These are phyloP conservation scores for Struthidea cinerea DNA, from an alignment of 2,113 vertebrate genomes.

Conservation along the genomic window DNA sequence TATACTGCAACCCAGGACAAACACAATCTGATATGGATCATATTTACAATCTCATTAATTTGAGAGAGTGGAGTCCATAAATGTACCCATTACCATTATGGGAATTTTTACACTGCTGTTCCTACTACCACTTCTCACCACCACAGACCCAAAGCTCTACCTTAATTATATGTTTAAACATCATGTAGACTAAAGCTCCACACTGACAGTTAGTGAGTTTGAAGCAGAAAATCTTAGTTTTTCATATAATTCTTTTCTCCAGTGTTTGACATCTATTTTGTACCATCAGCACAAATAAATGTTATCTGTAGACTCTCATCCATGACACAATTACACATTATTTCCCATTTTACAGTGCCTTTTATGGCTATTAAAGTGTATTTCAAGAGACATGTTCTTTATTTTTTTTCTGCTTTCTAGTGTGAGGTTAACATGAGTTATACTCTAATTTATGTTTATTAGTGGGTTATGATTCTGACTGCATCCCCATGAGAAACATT, in stretches of 20 bases:
- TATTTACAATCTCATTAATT: neutral
- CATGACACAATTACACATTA: slow-evolving; percentile 24
- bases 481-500: slow-evolving; percentile 60
- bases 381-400: slow-evolving; percentile 61
- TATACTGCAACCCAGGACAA: too few relatives aligned
- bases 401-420: slow-evolving; percentile 9
- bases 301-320: neutral
- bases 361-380: slow-evolving; percentile 66
- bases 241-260: neutral
- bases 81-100: neutral
- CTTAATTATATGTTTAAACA: neutral
- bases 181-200: neutral
- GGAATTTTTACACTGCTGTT: neutral
- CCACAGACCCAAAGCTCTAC: neutral
- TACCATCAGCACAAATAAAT: slow-evolving; percentile 28
- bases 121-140: neutral
- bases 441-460: slow-evolving; percentile 58
- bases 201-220: neutral
- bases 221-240: neutral
- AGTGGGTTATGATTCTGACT: slow-evolving; percentile 53
- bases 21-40: neutral
- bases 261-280: neutral
- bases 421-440: slow-evolving; percentile 64
- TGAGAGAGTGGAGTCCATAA: neutral
- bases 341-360: slow-evolving; percentile 58